A percentile compares a stretch with the other conserved stretches of the same genome.
These are phyloP conservation scores for Geococcyx californianus DNA, from an alignment of 2,113 vertebrate genomes.

Conservation along the genomic window DNA sequence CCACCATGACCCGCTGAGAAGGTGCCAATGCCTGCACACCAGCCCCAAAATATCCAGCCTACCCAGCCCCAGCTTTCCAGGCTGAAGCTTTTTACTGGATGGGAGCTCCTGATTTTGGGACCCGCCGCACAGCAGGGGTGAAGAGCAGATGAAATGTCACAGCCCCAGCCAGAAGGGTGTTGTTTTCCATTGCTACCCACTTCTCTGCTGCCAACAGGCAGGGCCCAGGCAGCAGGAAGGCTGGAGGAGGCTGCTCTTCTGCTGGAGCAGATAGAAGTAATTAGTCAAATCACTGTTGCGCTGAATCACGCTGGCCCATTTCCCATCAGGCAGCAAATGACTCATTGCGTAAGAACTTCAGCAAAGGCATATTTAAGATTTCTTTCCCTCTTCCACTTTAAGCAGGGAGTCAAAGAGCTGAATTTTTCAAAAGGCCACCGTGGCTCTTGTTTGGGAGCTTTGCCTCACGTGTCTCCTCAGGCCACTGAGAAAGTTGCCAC, in stretches of 20 bases:
- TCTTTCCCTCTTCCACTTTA: not conserved
- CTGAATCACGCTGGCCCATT: not conserved
- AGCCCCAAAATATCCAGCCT: not conserved
- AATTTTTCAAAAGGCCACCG: not conserved
- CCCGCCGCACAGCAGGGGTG: not conserved
- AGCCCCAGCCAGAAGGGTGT: not conserved
- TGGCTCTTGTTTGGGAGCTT: not conserved
- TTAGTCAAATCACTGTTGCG: slow-evolving; percentile 27
- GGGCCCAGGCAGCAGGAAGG: not conserved
- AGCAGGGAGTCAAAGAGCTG: not conserved
- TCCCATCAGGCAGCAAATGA: not conserved
- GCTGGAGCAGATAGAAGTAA: slow-evolving; percentile 40
- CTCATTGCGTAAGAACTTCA: not conserved
- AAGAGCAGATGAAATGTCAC: not conserved
- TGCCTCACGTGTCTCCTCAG: not conserved
- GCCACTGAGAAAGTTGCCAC: not conserved
- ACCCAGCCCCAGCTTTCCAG: not conserved
- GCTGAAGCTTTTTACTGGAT: not conserved
- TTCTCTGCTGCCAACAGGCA: not conserved
- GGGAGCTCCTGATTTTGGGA: not conserved
- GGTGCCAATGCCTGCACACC: rapidly evolving
- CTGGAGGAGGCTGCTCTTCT: slow-evolving; percentile 5
- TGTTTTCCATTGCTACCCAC: not conserved
- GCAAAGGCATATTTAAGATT: not conserved
- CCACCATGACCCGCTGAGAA: rapidly evolving